Evolutionary conservation across 1,140 invertebrate species (phyloP).

Genomic region (Drosophila grimshawi): DNA sequence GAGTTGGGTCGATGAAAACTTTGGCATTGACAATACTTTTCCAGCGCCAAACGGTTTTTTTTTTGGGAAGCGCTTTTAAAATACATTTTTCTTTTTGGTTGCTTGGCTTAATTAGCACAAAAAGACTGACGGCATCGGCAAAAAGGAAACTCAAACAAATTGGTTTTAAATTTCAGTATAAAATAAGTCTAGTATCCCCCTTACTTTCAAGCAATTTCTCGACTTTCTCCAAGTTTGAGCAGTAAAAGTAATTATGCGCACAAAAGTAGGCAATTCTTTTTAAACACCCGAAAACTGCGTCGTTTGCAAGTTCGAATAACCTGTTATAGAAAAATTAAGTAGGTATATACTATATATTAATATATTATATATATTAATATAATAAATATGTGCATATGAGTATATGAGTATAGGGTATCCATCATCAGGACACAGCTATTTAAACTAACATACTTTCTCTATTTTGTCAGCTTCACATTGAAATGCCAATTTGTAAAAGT

Average conservation of each 20-base stretch:
- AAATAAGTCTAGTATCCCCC: slow-evolving; percentile 26
- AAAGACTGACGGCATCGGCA: slow-evolving; percentile 38
- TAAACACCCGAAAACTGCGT: background rate
- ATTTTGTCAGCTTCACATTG: slow-evolving; percentile 40
- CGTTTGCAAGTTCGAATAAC: no score
- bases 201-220: slow-evolving; percentile 7
- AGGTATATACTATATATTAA: no score
- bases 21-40: slow-evolving; percentile 42
- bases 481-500: slow-evolving; percentile 67
- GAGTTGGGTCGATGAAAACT: slow-evolving; percentile 57
- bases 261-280: slow-evolving; percentile 57
- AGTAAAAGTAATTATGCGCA: slow-evolving; percentile 62
- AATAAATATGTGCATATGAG: no score
- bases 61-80: slow-evolving; percentile 27
- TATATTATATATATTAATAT: no score
- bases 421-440: background rate
- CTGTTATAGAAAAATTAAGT: no score
- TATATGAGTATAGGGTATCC: slow-evolving; percentile 4
- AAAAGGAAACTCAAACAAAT: slow-evolving; percentile 59
- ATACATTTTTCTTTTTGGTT: slow-evolving; percentile 37
- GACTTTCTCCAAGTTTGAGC: slow-evolving; percentile 17
- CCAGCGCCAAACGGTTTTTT: slow-evolving; percentile 16
- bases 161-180: slow-evolving; percentile 74
- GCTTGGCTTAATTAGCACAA: slow-evolving; percentile 67
- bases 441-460: background rate